phyloP scores from a whole-genome alignment of 2,797 vertebrate genomes.

The Tragelaphus oryx region DNA sequence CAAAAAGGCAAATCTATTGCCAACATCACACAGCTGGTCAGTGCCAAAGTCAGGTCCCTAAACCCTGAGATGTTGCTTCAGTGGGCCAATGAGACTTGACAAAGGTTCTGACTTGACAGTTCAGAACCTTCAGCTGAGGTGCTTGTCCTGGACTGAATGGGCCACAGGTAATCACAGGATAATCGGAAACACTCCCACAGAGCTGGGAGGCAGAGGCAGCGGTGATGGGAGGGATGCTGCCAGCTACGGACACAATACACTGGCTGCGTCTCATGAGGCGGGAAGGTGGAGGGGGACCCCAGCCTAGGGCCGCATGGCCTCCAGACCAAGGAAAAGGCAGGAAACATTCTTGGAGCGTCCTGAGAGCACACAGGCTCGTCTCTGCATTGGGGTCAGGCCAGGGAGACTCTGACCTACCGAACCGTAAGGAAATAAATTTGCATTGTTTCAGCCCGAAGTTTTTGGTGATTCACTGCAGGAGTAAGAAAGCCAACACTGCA shows the following conservation, averaged over 20 bases:
- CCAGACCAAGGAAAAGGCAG: not conserved
- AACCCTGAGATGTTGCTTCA: not conserved
- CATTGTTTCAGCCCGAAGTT: not conserved
- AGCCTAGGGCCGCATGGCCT: not conserved
- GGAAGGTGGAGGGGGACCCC: not conserved
- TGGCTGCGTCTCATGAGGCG: not conserved
- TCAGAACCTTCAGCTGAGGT: not conserved
- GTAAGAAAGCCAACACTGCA: not conserved
- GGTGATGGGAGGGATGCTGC: not conserved
- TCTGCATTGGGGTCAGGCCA: not conserved
- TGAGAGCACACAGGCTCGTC: not conserved
- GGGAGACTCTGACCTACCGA: not conserved
- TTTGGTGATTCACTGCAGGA: not conserved
- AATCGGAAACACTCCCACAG: not conserved
- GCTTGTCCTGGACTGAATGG: not conserved
- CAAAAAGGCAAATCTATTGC: not conserved
- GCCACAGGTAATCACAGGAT: not conserved
- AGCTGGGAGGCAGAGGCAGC: not conserved
- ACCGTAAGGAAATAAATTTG: not conserved
- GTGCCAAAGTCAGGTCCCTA: not conserved
- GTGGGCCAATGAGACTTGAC: not conserved
- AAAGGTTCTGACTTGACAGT: not conserved
- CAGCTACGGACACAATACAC: accelerated
- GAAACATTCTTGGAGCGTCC: not conserved
- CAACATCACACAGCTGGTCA: not conserved